These are phyloP conservation scores for Erinaceus europaeus DNA, from an alignment of 2,113 vertebrate genomes.

Conservation along the genomic window DNA sequence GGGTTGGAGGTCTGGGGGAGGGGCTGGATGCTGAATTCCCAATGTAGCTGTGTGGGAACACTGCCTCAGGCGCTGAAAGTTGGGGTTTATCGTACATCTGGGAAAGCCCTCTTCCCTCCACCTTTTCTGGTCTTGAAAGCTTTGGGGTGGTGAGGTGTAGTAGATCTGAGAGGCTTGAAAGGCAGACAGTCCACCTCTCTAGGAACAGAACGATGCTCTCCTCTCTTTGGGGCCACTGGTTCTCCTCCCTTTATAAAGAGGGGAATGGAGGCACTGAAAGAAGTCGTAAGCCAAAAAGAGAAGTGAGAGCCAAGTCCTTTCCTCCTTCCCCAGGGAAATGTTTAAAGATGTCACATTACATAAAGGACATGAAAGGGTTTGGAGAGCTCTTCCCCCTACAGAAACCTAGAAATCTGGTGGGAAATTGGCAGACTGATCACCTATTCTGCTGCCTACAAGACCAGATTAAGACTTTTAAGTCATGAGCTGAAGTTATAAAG, in stretches of 20 bases:
- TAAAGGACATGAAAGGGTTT: not conserved
- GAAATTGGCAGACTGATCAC: not conserved
- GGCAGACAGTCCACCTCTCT: not conserved
- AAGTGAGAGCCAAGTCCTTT: not conserved
- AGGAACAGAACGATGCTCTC: not conserved
- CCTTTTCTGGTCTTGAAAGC: constrained; percentile 1
- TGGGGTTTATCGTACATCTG: not conserved
- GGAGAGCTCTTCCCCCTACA: not conserved
- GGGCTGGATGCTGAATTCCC: not conserved
- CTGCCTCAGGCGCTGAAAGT: constrained; percentile 17
- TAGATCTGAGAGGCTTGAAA: not conserved
- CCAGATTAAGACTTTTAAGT: not conserved
- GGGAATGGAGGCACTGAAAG: constrained; percentile 20
- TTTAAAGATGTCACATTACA: constrained; percentile 13
- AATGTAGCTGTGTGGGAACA: not conserved
- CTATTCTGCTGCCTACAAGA: not conserved
- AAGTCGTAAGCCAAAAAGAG: not conserved
- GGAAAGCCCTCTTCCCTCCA: not conserved
- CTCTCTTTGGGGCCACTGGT: not conserved
- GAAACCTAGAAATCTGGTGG: not conserved
- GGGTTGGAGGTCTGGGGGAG: not conserved
- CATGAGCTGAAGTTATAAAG: not conserved
- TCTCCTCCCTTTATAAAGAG: not conserved
- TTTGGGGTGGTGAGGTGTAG: not conserved
- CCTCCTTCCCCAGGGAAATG: not conserved